Percentiles rank a stretch among this genome's conserved stretches.
Evolutionary conservation across 1,140 invertebrate species (phyloP).

Genomic region (Plectrocnemia conspersa): DNA sequence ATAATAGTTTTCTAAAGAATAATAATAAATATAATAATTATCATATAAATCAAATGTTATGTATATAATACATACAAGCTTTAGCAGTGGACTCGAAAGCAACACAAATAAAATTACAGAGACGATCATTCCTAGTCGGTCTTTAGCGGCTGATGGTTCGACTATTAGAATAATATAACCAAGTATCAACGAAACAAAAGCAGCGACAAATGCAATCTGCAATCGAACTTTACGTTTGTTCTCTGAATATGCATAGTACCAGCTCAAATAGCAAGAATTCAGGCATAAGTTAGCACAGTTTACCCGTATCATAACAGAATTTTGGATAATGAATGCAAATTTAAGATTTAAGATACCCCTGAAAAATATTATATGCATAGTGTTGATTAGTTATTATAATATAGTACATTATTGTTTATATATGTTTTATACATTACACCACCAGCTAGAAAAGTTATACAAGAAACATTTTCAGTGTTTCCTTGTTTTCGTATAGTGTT

Average conservation of each 20-base stretch:
- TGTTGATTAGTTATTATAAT: no score
- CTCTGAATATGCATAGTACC: conserved; percentile 63
- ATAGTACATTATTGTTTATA: no score
- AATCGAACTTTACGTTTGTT: conserved; percentile 54
- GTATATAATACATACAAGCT: conserved; percentile 55
- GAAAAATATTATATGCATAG: conserved; percentile 29
- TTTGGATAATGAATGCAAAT: conserved; percentile 63
- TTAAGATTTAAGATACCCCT: conserved; percentile 68
- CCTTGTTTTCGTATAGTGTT: conserved; percentile 64
- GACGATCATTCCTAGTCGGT: conserved; percentile 63
- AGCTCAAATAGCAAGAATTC: conserved; percentile 59
- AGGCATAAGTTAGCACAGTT: conserved; percentile 65
- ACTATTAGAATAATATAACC: conserved; percentile 62
- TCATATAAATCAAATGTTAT: not conserved
- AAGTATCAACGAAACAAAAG: conserved; percentile 55
- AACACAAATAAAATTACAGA: conserved; percentile 63
- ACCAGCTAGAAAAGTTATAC: conserved; percentile 69
- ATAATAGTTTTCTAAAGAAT: conserved; percentile 62
- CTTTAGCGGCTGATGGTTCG: conserved; percentile 58
- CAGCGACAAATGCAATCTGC: conserved; percentile 50
- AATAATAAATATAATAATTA: conserved; percentile 26
- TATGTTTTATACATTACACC: conserved; percentile 68
- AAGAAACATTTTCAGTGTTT: conserved; percentile 56
- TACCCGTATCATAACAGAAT: conserved; percentile 67
- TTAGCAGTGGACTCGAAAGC: conserved; percentile 65